Evolutionary conservation across 2,797 vertebrate species (phyloP), one percentile per base, ranked within the genome.

Genomic region (Acipenser transmontanus): DNA sequence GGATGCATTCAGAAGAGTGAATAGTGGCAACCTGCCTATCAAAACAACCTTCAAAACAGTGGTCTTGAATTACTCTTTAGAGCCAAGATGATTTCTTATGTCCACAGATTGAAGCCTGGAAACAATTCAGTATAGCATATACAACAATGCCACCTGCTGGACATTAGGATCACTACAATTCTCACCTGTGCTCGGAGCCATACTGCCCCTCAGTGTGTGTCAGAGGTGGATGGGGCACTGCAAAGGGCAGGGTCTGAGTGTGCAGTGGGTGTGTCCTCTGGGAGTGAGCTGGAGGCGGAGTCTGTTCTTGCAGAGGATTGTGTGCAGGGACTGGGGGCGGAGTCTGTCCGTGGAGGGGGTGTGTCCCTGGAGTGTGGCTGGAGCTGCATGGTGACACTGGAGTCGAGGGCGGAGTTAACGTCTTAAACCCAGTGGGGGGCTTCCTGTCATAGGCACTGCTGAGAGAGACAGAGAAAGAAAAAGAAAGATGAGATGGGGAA

Each of bases 361-460:
- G 79, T 67, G 91, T 77, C 82, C 84, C 84, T 73, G 87, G 77
- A 77, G 88, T 72, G 74, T 74, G 62, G 79, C 74, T 51, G 74
- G 92, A 34, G 80, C 75, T 78, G 7, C 88, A 87, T 34, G 93
- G 93, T 7, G 96, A 97, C 63, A 90, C 85, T 0, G 95, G 95
- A 0, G 94, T 93, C 59, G 93, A 84, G 1, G 96, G 94, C 6
- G 94, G 94, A 64, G 94, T 95, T 88, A 96, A 92, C 89, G 95
- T 94, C 93, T 96, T 98, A 85, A 96, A 95, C 86, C 92, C 93
- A 4, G 87, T 70, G 2, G 87, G 79, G 86, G 93, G 91, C 80
- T 96, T 97, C 90, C 94, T 93, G 82, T 96, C 93, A 12, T 95
- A 97, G 95, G 95, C 96, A 98, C 95, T 98, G 90, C 0, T 10